Base-by-base conservation (phyloP, 2,113 vertebrate genomes). In the Strix aluco region DNA sequence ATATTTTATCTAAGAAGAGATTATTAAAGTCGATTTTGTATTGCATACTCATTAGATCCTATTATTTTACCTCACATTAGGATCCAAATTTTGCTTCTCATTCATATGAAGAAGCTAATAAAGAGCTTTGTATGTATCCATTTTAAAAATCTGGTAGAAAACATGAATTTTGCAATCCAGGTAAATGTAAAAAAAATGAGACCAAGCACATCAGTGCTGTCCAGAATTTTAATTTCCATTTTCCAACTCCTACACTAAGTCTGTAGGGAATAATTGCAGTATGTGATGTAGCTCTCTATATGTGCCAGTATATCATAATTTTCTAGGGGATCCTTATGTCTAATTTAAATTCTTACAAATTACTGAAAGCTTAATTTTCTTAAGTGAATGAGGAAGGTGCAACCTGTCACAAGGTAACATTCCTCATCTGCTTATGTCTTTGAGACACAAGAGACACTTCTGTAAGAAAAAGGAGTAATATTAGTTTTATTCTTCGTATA, bases 1-100 rank as follows among this genome's bases (percentile, higher is more conserved):
- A 82, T 95, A 84, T 84, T 95, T 95, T 92, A 86, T 96, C 80
- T 85, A 55, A 93, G 87, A 94, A 95, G 90, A 89, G 94, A 67
- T 71, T 94, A 93, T 70, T 96, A 86, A 94, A 96, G 81, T 92
- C 0, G 34, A 91, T 96, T 94, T 92, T 85, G 44, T 89, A 57
- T 86, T 86, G 89, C 92, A 74, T 88, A 66, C 58, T 94, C 74
- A 70, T 94, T 93, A 92, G 55, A 47, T 67, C 57, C 51, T 81
- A 81, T 86, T 96, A 71, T 87, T 91, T 95, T 96, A 72, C 72
- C 26, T 44, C 44, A 54, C 42, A 80, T 79, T 65, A 94, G 38
- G 51, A 81, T 95, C 51, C 46, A 77, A 79, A 88, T 92, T 90
- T 88, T 83, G 47, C 74, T 87, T 85, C 89, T 92, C 36, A 36